Evolutionary conservation across 2,888 invertebrate genomes (phyloP).

Genomic region (Trimorus sp.): DNA sequence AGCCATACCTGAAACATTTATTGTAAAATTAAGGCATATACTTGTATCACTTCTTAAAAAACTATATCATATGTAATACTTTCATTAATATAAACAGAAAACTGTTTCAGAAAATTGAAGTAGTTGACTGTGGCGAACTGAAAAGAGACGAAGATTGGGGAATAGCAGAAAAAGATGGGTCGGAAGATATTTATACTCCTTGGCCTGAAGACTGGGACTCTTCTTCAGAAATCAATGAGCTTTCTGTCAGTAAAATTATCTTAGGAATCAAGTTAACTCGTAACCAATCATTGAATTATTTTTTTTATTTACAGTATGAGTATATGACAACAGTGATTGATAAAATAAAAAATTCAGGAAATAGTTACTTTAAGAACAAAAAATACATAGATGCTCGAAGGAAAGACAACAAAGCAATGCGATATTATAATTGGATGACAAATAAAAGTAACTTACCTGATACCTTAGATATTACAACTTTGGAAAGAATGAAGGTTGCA

Average conservation of each 20-base stretch:
- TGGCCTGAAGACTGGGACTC: conserved; percentile 89
- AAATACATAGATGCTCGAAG: conserved; percentile 86
- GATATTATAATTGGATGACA: conserved; percentile 85
- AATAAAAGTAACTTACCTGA: conserved; percentile 74
- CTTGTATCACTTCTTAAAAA: too few species aligned
- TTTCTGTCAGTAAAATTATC: conserved; percentile 57
- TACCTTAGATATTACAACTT: conserved; percentile 70
- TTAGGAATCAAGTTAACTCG: neutral
- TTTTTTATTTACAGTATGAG: conserved; percentile 80
- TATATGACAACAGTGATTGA: conserved; percentile 83
- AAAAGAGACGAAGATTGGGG: conserved; percentile 85
- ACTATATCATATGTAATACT: neutral
- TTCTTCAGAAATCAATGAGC: conserved; percentile 45
- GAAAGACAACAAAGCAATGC: conserved; percentile 91
- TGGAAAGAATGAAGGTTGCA: conserved; percentile 79
- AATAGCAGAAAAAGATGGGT: conserved; percentile 87
- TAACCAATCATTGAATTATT: neutral
- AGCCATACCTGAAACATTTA: too few species aligned
- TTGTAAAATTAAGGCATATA: too few species aligned
- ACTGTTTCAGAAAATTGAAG: conserved; percentile 71
- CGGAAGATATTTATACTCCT: conserved; percentile 88
- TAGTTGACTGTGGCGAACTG: conserved; percentile 88
- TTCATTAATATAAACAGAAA: neutral
- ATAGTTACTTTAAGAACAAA: conserved; percentile 85
- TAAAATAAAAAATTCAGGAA: conserved; percentile 88